Percentiles rank a stretch among this genome's conserved stretches.
These are phyloP conservation scores for Thunnus albacares DNA, from an alignment of 2,797 vertebrate genomes.

Conservation along the genomic window DNA sequence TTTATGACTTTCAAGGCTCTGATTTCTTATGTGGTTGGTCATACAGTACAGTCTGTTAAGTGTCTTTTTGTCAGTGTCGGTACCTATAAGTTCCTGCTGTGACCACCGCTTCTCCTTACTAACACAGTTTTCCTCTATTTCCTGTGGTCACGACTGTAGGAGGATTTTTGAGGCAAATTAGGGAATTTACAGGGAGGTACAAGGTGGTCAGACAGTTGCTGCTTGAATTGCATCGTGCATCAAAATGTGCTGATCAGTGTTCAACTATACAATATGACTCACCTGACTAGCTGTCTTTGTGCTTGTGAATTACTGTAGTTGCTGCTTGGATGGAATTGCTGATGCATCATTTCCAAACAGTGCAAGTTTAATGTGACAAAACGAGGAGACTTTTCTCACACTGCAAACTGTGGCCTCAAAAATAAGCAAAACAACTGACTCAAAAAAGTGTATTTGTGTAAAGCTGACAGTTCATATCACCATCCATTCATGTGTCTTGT, in stretches of 20 bases:
- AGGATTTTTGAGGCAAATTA: background rate
- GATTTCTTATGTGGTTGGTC: background rate
- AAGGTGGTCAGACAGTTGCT: background rate
- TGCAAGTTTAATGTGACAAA: conserved; percentile 6
- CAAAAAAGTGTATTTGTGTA: background rate
- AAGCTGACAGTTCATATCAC: background rate
- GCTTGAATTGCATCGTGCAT: background rate
- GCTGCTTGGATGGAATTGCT: background rate
- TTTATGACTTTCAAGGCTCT: background rate
- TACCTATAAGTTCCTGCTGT: background rate
- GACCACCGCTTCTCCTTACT: background rate
- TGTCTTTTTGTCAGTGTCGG: background rate
- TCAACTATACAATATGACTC: conserved; percentile 6
- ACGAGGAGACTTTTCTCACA: background rate
- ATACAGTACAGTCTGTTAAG: conserved; percentile 8
- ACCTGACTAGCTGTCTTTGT: conserved; percentile 2
- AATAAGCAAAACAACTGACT: background rate
- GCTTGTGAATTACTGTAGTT: conserved; percentile 5
- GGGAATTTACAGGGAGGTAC: background rate
- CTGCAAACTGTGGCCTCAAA: background rate
- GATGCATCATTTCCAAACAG: background rate
- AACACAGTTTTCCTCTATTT: no score
- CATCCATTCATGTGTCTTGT: background rate
- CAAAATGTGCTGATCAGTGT: conserved; percentile 7
- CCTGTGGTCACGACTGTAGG: background rate